Conservation (phyloP, 2,113 vertebrate genomes). For the Gasterosteus aculeatus region DNA sequence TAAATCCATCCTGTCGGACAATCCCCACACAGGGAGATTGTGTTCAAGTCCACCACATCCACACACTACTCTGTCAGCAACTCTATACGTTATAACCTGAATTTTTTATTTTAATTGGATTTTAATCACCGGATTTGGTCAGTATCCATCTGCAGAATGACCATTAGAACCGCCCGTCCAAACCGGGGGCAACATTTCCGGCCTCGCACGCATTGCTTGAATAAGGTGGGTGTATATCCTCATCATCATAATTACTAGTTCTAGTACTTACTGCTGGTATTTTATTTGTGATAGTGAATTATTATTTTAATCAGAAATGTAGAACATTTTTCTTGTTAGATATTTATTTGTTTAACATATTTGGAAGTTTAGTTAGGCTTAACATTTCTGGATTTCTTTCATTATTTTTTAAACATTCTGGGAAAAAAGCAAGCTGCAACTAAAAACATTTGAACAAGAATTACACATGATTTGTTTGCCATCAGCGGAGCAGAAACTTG, state of each 20-base stretch:
- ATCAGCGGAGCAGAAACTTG: constrained; percentile 12
- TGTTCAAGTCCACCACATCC: not conserved
- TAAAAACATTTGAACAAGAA: not conserved
- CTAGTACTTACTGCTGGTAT: not conserved
- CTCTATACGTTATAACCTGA: not conserved
- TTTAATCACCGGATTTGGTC: not conserved
- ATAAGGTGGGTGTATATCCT: constrained; percentile 84
- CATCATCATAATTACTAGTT: not conserved
- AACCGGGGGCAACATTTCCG: constrained; percentile 87
- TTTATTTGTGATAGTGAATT: not conserved
- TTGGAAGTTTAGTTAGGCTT: not conserved
- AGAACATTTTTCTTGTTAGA: not conserved
- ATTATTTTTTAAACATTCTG: too few species aligned
- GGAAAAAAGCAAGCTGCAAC: not conserved
- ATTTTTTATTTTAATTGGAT: constrained; percentile 11
- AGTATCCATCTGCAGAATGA: constrained; percentile 80
- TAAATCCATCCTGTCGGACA: constrained; percentile 42
- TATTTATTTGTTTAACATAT: not conserved
- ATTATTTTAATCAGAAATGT: not conserved
- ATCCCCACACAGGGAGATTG: constrained; percentile 29
- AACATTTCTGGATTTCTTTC: not conserved
- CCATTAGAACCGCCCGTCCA: constrained; percentile 83
- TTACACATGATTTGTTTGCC: constrained; percentile 2
- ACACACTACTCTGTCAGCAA: constrained; percentile 9
- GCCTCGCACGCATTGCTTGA: constrained; percentile 89